These are phyloP conservation scores for Premnoplex brunnescens DNA, from an alignment of 2,797 vertebrate species.

Conservation along the genomic window DNA sequence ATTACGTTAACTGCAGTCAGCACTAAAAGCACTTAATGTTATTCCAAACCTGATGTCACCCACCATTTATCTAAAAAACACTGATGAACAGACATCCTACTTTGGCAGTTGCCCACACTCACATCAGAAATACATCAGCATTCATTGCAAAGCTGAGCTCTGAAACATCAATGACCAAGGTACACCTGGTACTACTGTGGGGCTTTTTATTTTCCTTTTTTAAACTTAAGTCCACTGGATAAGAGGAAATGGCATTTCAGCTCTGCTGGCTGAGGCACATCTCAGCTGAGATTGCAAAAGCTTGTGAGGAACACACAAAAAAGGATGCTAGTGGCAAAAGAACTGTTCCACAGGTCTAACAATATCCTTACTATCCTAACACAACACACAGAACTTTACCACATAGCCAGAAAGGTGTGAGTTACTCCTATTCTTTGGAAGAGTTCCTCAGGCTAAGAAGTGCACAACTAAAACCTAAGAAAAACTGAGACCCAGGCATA, in stretches of 20 bases:
- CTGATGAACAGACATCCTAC: background rate
- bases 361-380: background rate
- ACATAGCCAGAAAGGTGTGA: background rate
- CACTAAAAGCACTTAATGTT: background rate
- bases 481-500: background rate
- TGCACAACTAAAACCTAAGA: background rate
- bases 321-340: background rate
- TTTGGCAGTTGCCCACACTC: background rate
- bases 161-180: background rate
- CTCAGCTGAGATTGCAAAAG: background rate
- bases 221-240: background rate
- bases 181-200: background rate
- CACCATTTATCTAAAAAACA: background rate
- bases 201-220: background rate
- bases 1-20: background rate
- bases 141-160: background rate
- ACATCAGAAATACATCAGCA: background rate
- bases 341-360: background rate
- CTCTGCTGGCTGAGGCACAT: background rate
- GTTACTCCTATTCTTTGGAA: background rate
- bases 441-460: background rate
- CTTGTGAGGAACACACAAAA: background rate
- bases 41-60: background rate
- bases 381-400: background rate
- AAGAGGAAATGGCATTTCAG: background rate